phyloP scores from a whole-genome alignment of 1,140 invertebrate genomes.

The Whitmania pigra region DNA sequence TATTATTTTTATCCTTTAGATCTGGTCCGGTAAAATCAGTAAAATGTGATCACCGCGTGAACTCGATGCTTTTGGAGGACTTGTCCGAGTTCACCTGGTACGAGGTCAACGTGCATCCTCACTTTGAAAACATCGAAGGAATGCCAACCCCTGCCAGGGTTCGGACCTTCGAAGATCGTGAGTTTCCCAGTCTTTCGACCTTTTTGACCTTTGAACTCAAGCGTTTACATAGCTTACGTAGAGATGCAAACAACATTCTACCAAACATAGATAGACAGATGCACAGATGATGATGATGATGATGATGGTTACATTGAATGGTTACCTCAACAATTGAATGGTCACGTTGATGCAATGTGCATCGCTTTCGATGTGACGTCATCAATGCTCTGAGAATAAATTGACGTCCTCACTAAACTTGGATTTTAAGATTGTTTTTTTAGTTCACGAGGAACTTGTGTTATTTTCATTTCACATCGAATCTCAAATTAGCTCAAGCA shows the following conservation, averaged over 20 bases:
- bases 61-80: background rate
- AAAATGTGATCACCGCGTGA: background rate
- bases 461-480: too few species aligned
- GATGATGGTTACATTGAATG: too few species aligned
- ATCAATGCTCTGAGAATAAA: too few species aligned
- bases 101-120: conserved; percentile 7
- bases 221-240: background rate
- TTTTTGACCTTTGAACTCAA: background rate
- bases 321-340: too few species aligned
- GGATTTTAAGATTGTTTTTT: too few species aligned
- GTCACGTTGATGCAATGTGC: too few species aligned
- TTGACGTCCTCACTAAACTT: too few species aligned
- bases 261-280: too few species aligned
- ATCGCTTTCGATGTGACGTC: too few species aligned
- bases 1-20: conserved; percentile 1
- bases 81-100: background rate
- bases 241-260: background rate
- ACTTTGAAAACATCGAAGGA: background rate
- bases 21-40: background rate
- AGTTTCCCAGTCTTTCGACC: background rate
- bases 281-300: too few species aligned
- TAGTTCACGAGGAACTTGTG: too few species aligned
- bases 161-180: background rate
- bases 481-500: too few species aligned
- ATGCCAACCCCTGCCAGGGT: background rate